phyloP scores from a whole-genome alignment of 1,140 invertebrate genomes.

The Oncopodura yosiiana region DNA sequence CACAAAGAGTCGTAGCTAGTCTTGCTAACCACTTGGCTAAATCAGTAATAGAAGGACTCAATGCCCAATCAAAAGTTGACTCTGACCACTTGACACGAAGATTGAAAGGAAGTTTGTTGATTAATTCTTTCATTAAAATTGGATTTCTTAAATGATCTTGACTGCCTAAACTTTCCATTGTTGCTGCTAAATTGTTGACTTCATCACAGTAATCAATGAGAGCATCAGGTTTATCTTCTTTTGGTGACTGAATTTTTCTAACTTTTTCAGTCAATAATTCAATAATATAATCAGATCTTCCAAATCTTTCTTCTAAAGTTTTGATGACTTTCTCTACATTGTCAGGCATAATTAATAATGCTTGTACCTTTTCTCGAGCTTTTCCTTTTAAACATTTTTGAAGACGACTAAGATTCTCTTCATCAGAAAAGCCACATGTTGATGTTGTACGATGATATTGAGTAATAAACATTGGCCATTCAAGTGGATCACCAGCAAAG shows the following conservation, averaged over 20 bases:
- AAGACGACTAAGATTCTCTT: not conserved
- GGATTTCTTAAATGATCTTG: not conserved
- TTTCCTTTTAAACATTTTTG: constrained; percentile 1
- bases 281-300: not conserved
- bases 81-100: not conserved
- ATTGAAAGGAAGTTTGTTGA: not conserved
- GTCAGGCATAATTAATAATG: not conserved
- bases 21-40: not conserved
- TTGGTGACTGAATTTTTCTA: no score
- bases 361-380: not conserved
- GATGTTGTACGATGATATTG: not conserved
- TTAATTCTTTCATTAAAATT: not conserved
- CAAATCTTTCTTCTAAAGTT: not conserved
- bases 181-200: not conserved
- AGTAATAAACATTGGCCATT: not conserved
- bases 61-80: no score
- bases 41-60: not conserved
- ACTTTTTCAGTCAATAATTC: not conserved
- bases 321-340: constrained; percentile 1
- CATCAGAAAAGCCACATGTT: not conserved
- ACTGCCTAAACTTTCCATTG: not conserved
- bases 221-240: not conserved
- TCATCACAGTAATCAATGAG: not conserved
- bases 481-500: not conserved
- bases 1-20: no score